Conservation (phyloP, 1,140 invertebrate species). For the Drosophila subpulchrella region DNA sequence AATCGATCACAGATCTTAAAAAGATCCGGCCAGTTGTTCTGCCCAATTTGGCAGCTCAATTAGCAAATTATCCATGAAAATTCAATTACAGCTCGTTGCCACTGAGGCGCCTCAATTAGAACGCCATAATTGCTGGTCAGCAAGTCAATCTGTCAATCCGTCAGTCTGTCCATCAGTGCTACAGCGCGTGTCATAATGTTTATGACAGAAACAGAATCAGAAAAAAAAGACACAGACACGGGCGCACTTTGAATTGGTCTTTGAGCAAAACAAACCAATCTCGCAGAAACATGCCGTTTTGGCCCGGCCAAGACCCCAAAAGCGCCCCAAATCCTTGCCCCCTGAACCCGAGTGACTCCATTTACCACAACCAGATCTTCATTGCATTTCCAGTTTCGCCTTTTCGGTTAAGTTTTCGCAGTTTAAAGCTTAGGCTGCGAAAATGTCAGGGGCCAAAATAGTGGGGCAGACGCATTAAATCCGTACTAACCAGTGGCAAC, state of each 20-base stretch:
- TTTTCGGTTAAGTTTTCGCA: constrained; percentile 22
- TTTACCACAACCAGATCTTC: constrained; percentile 24
- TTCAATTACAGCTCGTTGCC: constrained; percentile 43
- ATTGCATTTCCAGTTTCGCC: constrained; percentile 32
- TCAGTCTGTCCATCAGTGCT: constrained; percentile 26
- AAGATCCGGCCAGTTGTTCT: constrained; percentile 7
- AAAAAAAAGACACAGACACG: constrained; percentile 6
- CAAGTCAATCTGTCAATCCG: constrained; percentile 16
- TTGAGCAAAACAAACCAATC: constrained; percentile 3
- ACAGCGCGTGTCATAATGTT: constrained; percentile 50
- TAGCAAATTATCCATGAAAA: constrained; percentile 53
- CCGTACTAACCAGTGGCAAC: constrained; percentile 47
- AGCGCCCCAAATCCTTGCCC: constrained; percentile 42
- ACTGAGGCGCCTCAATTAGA: constrained; percentile 54
- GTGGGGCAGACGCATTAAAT: constrained; percentile 52
- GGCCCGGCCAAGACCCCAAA: constrained; percentile 67
- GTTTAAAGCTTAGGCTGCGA: constrained; percentile 4
- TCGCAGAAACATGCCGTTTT: constrained; percentile 30
- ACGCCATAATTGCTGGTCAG: constrained; percentile 31
- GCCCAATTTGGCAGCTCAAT: constrained; percentile 31
- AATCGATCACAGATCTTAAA: neutral
- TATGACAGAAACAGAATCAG: constrained; percentile 31
- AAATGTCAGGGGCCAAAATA: constrained; percentile 54
- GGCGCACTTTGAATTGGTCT: constrained; percentile 14
- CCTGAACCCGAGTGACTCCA: constrained; percentile 10